Conservation (phyloP, 2,113 vertebrate species). For the Aleadryas rufinucha region DNA sequence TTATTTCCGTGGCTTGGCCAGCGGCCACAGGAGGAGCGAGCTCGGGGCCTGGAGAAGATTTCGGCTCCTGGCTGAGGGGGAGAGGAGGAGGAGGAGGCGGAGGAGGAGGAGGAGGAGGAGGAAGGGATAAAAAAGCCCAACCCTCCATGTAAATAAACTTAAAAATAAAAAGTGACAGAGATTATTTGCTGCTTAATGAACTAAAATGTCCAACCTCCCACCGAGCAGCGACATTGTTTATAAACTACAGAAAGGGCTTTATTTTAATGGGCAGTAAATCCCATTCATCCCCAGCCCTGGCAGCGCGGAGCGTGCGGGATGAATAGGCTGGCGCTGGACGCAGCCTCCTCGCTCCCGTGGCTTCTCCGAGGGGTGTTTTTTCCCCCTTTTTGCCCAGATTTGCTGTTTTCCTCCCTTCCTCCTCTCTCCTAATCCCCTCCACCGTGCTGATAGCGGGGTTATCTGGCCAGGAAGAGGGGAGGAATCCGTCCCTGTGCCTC, state of each 20-base stretch:
- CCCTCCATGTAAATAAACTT: slow-evolving; percentile 14
- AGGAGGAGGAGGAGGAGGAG: background rate
- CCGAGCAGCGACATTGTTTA: slow-evolving; percentile 8
- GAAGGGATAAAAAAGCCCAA: background rate
- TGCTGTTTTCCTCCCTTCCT: background rate
- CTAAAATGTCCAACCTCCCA: slow-evolving; percentile 26
- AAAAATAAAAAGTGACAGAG: slow-evolving; percentile 22
- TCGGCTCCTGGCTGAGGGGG: background rate
- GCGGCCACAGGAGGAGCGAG: background rate
- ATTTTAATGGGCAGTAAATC: slow-evolving; percentile 60
- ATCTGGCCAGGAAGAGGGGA: slow-evolving; percentile 25
- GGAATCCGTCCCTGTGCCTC: background rate
- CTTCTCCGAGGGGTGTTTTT: background rate
- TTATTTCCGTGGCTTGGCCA: background rate
- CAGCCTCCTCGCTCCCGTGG: background rate
- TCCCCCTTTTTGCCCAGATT: background rate
- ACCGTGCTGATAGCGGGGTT: background rate
- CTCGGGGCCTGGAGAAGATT: background rate
- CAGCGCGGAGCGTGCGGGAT: background rate
- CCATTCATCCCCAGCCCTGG: slow-evolving; percentile 40
- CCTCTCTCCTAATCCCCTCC: background rate
- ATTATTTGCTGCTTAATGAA: slow-evolving; percentile 54
- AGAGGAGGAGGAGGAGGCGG: background rate
- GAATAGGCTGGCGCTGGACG: background rate
- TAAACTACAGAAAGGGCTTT: slow-evolving; percentile 48